Base-by-base conservation (phyloP, 2,888 invertebrate species). In the Polydrusus pterygomalis region DNA sequence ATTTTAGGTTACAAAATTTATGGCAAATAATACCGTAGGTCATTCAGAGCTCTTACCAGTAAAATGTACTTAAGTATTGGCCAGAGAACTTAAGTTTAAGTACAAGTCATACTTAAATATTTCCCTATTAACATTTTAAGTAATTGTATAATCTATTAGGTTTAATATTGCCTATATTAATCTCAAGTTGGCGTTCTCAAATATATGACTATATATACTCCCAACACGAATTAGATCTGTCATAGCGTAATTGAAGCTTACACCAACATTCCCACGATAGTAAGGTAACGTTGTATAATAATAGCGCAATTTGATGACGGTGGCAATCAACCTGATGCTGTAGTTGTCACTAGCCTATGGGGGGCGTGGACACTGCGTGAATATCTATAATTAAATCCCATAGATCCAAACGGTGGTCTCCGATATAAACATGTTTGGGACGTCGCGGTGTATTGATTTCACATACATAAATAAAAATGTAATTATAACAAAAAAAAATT, bases 291-390 rank as follows among this genome's bases (percentile, higher is more conserved):
- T 56, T 51, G 40, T 64, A 54, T 30, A 56, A 64, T 71, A 63
- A 71, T 71, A 40, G 71, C 63, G 69, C 34, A 54, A 56, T 71
- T 71, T 71, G 63, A 71, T 63, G 71, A 64, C 63, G 71, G 63
- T 71, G 43, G 71, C 71, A 63, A 71, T 63, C 63, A 51, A 64
- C 54, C 64, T 63, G 64, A 20, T 13, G 51, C 56, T 17, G n/a
- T 47, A 51, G 58, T 40, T 69, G 69, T 69, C 69, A 56, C 64
- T 56, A 43, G 18, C 43, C 43, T 17, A 30, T 45, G 43, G 56
- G 54, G 56, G 43, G n/a, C 30, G 45, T 65, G 54, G 56, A 56
- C 56, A 67, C 17, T 40, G 25, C 43, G 54, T 56, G 64, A 64
- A 20, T 64, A 64, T 49, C 64, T 64, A 64, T 64, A 49, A 64